Conservation (phyloP, 2,888 invertebrate species). For the Sarcophaga caerulescens region DNA sequence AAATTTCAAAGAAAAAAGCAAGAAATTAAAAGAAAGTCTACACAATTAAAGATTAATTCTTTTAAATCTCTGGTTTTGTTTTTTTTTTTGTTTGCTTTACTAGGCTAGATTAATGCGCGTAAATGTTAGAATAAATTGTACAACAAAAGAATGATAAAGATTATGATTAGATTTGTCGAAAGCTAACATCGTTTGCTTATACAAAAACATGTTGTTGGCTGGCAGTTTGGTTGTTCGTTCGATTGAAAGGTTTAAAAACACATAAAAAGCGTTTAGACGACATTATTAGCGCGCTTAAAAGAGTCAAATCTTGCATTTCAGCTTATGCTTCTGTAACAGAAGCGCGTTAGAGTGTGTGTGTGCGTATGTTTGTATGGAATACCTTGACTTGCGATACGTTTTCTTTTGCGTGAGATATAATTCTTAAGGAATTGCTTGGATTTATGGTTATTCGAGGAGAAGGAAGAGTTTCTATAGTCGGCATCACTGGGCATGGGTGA, state of each 20-base stretch:
- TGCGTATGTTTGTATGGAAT: conserved; percentile 54
- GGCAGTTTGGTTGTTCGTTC: no score
- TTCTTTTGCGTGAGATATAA: conserved; percentile 80
- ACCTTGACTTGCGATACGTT: conserved; percentile 81
- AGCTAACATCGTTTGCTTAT: no score
- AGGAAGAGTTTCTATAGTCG: conserved; percentile 73
- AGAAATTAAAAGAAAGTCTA: neutral
- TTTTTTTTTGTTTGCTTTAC: neutral
- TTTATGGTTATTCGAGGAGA: conserved; percentile 69
- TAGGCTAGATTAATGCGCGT: neutral
- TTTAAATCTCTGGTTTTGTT: conserved; percentile 20
- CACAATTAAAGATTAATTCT: neutral
- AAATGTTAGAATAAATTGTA: conserved; percentile 35
- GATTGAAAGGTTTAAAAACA: neutral
- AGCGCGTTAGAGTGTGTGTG: neutral
- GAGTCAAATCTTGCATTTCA: no score
- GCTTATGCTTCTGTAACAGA: neutral
- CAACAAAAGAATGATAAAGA: neutral
- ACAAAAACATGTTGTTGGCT: no score
- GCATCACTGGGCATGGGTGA: conserved; percentile 78
- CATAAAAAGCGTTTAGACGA: neutral
- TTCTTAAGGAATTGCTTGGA: conserved; percentile 79
- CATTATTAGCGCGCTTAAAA: conserved; percentile 38
- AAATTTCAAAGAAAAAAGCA: neutral
- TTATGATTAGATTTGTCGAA: conserved; percentile 17